Evolutionary conservation across 1,140 invertebrate genomes (phyloP).

Genomic region (Drosophila varians): DNA sequence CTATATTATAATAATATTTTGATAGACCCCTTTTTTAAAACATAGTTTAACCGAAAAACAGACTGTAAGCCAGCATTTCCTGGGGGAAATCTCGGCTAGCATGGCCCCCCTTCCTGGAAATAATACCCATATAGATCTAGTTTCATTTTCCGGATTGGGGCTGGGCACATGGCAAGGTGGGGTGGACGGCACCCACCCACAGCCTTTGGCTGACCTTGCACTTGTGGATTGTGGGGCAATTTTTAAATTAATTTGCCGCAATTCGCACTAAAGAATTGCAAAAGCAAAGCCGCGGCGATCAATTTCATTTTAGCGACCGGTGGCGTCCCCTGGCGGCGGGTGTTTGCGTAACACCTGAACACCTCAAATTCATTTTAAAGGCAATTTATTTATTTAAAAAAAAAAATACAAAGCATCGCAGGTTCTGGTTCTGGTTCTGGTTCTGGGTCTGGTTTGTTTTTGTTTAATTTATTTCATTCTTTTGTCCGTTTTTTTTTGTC

Average conservation of each 20-base stretch:
- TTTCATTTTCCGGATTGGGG: neutral
- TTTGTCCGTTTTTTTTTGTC: slow-evolving; percentile 8
- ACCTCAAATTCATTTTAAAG: slow-evolving; percentile 29
- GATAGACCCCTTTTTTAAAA: no score
- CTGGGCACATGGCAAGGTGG: neutral
- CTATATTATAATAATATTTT: no score
- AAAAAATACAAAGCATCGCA: no score
- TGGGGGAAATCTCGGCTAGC: neutral
- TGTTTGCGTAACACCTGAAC: slow-evolving; percentile 11
- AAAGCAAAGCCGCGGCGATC: slow-evolving; percentile 7
- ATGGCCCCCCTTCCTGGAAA: neutral
- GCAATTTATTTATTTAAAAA: slow-evolving; percentile 58
- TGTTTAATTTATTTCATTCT: slow-evolving; percentile 1
- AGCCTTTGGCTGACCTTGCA: slow-evolving; percentile 26
- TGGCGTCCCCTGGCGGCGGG: slow-evolving; percentile 35
- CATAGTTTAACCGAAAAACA: neutral
- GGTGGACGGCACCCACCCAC: neutral
- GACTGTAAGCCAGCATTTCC: slow-evolving; percentile 3
- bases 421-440: neutral
- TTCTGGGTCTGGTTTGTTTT: neutral
- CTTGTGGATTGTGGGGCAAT: slow-evolving; percentile 17
- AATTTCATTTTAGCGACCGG: slow-evolving; percentile 7
- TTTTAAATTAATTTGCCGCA: slow-evolving; percentile 27
- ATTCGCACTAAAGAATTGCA: slow-evolving; percentile 10
- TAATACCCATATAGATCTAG: neutral